Evolutionary conservation across 2,888 invertebrate species (phyloP).

Genomic region (Zaprionus bogoriensis): DNA sequence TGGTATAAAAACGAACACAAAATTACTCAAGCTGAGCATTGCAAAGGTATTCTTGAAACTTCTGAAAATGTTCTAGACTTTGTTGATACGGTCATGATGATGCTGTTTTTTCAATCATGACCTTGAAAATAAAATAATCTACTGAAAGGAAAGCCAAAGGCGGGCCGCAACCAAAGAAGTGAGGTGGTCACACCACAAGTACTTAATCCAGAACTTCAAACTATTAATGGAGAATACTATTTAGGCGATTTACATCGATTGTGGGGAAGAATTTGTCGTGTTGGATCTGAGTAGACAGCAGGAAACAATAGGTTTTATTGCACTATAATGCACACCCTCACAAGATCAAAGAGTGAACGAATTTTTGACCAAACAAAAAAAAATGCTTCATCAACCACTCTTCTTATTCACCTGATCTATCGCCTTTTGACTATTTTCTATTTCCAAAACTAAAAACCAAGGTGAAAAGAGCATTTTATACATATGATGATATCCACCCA

Average conservation of each 20-base stretch:
- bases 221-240: not conserved
- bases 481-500: not conserved
- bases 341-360: not conserved
- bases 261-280: not conserved
- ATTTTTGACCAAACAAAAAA: not conserved
- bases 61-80: too few species aligned
- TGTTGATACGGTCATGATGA: too few species aligned
- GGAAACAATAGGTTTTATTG: not conserved
- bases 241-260: not conserved
- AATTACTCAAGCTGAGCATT: too few species aligned
- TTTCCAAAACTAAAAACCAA: not conserved
- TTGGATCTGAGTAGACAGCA: not conserved
- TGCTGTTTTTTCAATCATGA: too few species aligned
- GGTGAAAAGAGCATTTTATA: not conserved
- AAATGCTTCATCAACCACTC: not conserved
- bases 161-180: too few species aligned
- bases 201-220: not conserved
- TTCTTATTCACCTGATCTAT: too few species aligned
- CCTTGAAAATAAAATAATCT: too few species aligned
- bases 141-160: too few species aligned
- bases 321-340: not conserved
- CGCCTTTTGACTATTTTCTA: not conserved
- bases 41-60: too few species aligned
- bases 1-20: too few species aligned
- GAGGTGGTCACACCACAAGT: not conserved